phyloP scores from a whole-genome alignment of 2,797 vertebrate genomes.

The Silurus aristotelis region DNA sequence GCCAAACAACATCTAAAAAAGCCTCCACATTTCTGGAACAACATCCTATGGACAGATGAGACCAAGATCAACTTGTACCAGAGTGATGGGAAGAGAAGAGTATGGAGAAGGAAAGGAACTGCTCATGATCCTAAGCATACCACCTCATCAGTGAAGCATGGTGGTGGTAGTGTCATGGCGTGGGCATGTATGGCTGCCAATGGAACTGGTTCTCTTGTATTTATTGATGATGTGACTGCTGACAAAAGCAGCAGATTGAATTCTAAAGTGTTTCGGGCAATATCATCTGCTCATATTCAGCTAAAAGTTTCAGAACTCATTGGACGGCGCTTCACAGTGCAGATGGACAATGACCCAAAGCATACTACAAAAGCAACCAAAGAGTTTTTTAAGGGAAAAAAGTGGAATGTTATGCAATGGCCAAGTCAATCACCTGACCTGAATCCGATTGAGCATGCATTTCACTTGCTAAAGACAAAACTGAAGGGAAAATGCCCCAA shows the following conservation, averaged over 20 bases:
- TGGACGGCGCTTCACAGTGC: neutral
- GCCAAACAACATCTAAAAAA: too few species aligned
- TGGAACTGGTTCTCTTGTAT: too few species aligned
- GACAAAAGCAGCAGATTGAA: neutral
- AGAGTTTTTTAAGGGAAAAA: neutral
- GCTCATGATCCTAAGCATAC: too few species aligned
- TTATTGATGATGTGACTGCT: too few species aligned
- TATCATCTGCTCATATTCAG: neutral
- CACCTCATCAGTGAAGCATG: too few species aligned
- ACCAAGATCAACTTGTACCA: too few species aligned
- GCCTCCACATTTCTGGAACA: too few species aligned
- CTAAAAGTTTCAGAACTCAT: constrained; percentile 19
- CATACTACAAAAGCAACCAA: neutral
- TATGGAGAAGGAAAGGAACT: too few species aligned
- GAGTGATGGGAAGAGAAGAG: too few species aligned
- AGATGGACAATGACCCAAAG: neutral
- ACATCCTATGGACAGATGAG: too few species aligned
- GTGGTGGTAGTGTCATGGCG: too few species aligned
- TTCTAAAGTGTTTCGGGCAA: neutral
- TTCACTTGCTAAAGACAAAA: neutral
- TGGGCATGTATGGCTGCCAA: too few species aligned
- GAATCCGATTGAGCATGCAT: neutral
- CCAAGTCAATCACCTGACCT: neutral
- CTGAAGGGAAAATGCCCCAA: neutral
- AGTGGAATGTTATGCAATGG: neutral